Base-by-base conservation (phyloP, 2,888 invertebrate genomes). In the Limenitis camilla region DNA sequence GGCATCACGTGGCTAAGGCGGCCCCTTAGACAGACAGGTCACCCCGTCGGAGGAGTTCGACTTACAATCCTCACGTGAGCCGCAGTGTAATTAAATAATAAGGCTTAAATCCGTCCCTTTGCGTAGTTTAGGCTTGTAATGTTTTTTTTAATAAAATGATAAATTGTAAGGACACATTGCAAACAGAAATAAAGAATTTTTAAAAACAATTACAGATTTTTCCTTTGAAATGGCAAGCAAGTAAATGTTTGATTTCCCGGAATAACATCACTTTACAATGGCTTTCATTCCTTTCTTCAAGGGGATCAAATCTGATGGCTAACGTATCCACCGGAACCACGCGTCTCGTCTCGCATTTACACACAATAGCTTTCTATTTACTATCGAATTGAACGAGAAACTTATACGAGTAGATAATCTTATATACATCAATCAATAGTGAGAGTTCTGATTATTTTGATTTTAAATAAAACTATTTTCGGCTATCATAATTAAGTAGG, bases 51-150 rank as follows among this genome's bases (percentile, higher is more conserved):
- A 64, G 67, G 62, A 72, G 68, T 69, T 68, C 67, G 73, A 76
- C 76, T 80, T 76, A 66, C 72, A 65, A 65, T 68, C 65, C 73
- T 69, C 72, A 65, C 72, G 72, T 68, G 73, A 72, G 68, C 78
- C 74, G 62, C 59, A 61, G 72, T 76, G 71, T 81, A 81, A 81
- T 82, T 79, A 74, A 81, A 80, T 81, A 78, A 78, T 80, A 73
- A 76, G 63, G 61, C 64, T 72, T 74, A 74, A 75, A 76, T 73
- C 74, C 70, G 69, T 54, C 71, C 73, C 72, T 62, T 62, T 57
- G 61, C 61, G 55, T 51, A 52, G 53, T 28, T 40, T 6, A 6
- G 40, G 19, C 35, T n/a, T 44, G 19, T 36, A 36, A 36, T 36
- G 10, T n/a, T 9, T 36, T 36, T 6, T 19, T 19, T 19, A 19